Base-by-base conservation (phyloP, 2,888 invertebrate genomes). In the Spicauda simplicius region DNA sequence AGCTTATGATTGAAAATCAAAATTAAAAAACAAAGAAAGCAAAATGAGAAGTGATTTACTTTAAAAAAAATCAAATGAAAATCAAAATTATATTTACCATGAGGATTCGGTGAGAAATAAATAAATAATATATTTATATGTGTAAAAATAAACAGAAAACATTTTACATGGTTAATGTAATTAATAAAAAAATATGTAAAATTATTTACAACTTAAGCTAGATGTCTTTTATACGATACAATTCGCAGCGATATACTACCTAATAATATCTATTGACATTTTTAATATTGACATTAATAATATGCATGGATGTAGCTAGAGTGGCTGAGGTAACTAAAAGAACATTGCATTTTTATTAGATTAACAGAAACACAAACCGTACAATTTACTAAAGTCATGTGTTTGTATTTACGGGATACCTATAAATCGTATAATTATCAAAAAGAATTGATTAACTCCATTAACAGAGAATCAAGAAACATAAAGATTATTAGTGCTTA, bases 151-250 rank as follows among this genome's bases (percentile, higher is more conserved):
- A 61, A 61, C 18, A 60, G 48, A 33, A 61, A 53, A 37, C 19
- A 12, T 61, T 53, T 61, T 61, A 14, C 19, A 50, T 30, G 30
- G 61, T 61, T 61, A 61, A 53, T 61, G 53, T 61, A 61, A 61
- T 61, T 52, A 33, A 61, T 52, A 52, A 61, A 61, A 52, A 61
- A 52, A 10, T 7, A 7, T 19, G 30, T 33, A 52, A 60, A 60
- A 33, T 12, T 30, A 55, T 16, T 37, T 53, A 48, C 18, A 61
- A 61, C 61, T 61, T 53, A 61, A 61, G 37, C 19, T 61, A 61
- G 30, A 61, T 61, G 61, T 61, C 61, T 61, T 61, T 61, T 53
- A 37, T 18, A 53, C 2, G 12, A 33, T 33, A 61, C 52, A 60
- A 1, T 53, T 53, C 20, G 19, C 20, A 19, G 12, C 10, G 12